These are phyloP conservation scores for Aphelenchoides avenae DNA, from an alignment of 1,140 invertebrate species.

Conservation along the genomic window DNA sequence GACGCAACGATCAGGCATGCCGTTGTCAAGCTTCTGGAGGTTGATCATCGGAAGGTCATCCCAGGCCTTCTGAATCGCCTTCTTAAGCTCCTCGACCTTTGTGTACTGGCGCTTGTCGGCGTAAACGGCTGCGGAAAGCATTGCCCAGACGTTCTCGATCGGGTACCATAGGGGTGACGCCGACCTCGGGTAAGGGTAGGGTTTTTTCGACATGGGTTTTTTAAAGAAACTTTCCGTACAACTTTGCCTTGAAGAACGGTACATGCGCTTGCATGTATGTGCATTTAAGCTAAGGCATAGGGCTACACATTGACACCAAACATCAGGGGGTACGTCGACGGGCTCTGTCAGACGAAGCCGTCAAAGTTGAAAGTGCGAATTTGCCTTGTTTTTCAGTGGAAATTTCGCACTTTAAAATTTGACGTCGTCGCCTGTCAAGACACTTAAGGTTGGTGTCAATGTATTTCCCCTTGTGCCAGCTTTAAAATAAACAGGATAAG, in stretches of 20 bases:
- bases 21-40: not conserved
- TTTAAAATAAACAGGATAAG: too few species aligned
- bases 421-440: too few species aligned
- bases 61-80: conserved; percentile 2
- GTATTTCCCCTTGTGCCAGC: too few species aligned
- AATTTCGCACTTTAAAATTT: too few species aligned
- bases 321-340: too few species aligned
- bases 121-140: conserved; percentile 11
- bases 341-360: too few species aligned
- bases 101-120: conserved; percentile 1
- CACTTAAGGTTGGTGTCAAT: too few species aligned
- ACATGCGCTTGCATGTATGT: not conserved
- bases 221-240: too few species aligned
- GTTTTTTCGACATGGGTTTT: not conserved
- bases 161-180: conserved; percentile 26
- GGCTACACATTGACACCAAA: too few species aligned
- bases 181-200: conserved; percentile 13
- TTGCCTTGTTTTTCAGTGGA: too few species aligned
- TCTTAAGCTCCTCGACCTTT: conserved; percentile 1
- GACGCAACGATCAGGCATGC: conserved; percentile 9
- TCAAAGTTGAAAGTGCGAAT: too few species aligned
- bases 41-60: not conserved
- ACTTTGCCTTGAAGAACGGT: not conserved
- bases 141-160: conserved; percentile 35
- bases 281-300: too few species aligned